phyloP scores from a whole-genome alignment of 2,113 vertebrate genomes.

The Acrocephalus arundinaceus region DNA sequence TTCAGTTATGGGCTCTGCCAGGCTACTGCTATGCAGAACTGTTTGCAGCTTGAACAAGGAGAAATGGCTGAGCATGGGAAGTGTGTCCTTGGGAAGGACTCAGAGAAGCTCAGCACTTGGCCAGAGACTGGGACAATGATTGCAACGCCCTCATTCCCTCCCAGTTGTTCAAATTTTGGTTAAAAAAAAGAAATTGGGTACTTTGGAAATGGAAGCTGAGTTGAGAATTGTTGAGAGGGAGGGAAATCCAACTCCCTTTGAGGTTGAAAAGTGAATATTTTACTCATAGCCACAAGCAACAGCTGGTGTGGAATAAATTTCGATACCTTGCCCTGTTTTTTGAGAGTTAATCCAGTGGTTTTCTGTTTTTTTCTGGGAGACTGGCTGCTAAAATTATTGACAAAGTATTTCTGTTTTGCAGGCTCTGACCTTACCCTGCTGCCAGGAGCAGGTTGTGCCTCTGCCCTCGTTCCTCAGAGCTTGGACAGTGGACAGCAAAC shows the following conservation, averaged over 20 bases:
- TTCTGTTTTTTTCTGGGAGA: neutral
- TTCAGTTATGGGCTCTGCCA: neutral
- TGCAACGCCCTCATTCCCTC: neutral
- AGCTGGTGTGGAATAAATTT: neutral
- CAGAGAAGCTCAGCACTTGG: neutral
- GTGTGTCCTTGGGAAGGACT: neutral
- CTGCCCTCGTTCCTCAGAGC: conserved; percentile 81
- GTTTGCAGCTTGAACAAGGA: neutral
- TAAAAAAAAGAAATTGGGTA: neutral
- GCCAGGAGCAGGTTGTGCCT: conserved; percentile 71
- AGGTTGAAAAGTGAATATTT: neutral
- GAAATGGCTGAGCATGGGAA: neutral
- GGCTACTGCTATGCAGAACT: neutral
- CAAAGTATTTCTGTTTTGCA: conserved; percentile 15
- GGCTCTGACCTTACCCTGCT: conserved; percentile 81
- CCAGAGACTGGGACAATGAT: neutral
- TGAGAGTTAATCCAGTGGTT: neutral
- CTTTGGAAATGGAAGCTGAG: neutral
- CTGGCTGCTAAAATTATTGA: neutral
- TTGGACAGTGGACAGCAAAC: conserved; percentile 84
- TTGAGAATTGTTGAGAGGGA: neutral
- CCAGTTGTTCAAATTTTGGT: neutral
- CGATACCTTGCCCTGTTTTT: neutral
- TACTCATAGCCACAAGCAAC: neutral
- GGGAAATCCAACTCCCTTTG: neutral